These are phyloP conservation scores for Electrona antarctica DNA, from an alignment of 2,113 vertebrate genomes.

Conservation along the genomic window DNA sequence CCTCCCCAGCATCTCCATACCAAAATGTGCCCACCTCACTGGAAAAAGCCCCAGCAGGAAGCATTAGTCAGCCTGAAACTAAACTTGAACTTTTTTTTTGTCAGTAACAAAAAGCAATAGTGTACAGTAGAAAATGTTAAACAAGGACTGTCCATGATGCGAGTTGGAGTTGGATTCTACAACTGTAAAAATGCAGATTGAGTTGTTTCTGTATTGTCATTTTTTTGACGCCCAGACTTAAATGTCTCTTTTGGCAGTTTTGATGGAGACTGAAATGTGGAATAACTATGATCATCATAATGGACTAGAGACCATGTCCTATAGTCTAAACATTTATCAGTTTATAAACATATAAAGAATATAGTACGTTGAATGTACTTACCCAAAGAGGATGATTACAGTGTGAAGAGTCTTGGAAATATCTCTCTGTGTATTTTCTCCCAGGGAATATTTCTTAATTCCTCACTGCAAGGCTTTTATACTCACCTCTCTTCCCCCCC, in stretches of 20 bases:
- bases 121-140: not conserved
- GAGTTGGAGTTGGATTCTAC: too few relatives aligned
- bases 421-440: constrained; percentile 44
- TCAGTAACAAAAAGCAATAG: not conserved
- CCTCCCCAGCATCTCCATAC: not conserved
- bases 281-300: too few relatives aligned
- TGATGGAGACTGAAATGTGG: too few relatives aligned
- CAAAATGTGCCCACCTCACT: constrained; percentile 39
- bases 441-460: constrained; percentile 65
- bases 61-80: not conserved
- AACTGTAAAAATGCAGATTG: too few relatives aligned
- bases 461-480: constrained; percentile 67
- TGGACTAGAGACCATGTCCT: too few relatives aligned
- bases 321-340: too few relatives aligned
- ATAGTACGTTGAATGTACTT: constrained; percentile 40
- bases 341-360: not conserved
- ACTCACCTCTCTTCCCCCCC: constrained; percentile 58
- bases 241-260: not conserved
- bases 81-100: not conserved
- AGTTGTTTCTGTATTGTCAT: too few relatives aligned
- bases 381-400: constrained; percentile 48
- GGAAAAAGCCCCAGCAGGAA: constrained; percentile 40
- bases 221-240: too few relatives aligned
- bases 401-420: constrained; percentile 40
- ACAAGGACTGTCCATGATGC: not conserved